phyloP scores from a whole-genome alignment of 35 echinoderm and acorn worm genomes.

The Heliocidaris erythrogramma region DNA sequence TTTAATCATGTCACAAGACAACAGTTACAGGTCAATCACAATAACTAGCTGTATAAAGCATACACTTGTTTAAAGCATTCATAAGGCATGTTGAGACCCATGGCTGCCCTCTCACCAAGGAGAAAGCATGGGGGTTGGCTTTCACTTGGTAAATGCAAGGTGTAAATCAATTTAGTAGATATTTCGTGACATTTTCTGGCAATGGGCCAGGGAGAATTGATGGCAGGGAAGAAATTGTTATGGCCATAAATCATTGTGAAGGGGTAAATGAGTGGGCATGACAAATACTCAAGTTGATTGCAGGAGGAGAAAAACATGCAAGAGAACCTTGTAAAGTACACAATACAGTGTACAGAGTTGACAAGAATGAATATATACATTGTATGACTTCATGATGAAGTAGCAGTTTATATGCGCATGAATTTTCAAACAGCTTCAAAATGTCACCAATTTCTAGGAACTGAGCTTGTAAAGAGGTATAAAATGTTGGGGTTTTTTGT shows the following conservation, averaged over 20 bases:
- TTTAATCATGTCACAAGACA: too few species aligned
- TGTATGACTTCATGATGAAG: too few species aligned
- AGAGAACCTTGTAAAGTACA: not conserved
- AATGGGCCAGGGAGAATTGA: not conserved
- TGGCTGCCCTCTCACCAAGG: not conserved
- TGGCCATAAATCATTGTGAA: not conserved
- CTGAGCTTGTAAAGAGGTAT: too few species aligned
- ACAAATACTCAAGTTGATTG: not conserved
- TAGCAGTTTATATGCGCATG: too few species aligned
- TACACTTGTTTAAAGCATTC: not conserved
- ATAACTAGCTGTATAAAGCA: too few species aligned
- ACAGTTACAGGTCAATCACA: too few species aligned
- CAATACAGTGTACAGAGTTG: not conserved
- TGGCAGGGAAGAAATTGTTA: not conserved
- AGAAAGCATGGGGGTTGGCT: not conserved
- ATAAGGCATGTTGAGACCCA: too few species aligned
- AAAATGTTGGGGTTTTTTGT: too few species aligned
- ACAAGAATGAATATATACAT: too few species aligned
- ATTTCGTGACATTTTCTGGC: slow-evolving; percentile 36
- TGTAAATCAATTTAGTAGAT: slow-evolving; percentile 27
- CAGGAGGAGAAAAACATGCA: not conserved
- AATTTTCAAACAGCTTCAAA: too few species aligned
- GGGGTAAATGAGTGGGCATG: not conserved
- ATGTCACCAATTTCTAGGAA: too few species aligned
- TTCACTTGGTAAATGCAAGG: not conserved